A percentile compares a stretch with the other conserved stretches of the same genome.
Conservation (phyloP, 2,113 vertebrate species). For the Entosphenus tridentatus region DNA sequence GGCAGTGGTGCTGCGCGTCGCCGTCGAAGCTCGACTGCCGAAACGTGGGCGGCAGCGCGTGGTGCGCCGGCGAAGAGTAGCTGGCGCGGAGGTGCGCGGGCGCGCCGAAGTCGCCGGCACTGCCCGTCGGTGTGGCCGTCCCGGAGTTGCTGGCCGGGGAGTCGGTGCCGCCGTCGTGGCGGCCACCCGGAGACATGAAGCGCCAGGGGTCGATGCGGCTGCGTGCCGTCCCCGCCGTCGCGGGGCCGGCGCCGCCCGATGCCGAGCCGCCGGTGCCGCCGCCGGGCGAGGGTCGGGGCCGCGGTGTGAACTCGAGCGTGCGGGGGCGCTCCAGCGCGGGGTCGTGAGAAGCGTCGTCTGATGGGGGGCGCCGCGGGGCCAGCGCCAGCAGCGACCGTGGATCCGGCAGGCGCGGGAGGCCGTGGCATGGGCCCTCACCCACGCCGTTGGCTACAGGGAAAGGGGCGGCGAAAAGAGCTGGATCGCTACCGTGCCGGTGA, state of each 20-base stretch:
- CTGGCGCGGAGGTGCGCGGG: neutral
- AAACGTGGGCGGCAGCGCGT: neutral
- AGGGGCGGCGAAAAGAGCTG: neutral
- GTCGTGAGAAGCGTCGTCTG: conserved; percentile 27
- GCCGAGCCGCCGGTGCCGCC: conserved; percentile 9
- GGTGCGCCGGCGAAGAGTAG: neutral
- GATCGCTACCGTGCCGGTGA: too few relatives aligned
- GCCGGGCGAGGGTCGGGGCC: conserved; percentile 56
- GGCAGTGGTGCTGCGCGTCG: too few relatives aligned
- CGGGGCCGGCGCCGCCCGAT: conserved; percentile 17
- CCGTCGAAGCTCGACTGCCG: too few relatives aligned
- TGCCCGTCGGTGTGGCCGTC: conserved; percentile 68
- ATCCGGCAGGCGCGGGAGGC: conserved; percentile 67
- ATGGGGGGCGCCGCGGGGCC: conserved; percentile 47
- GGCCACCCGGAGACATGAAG: conserved; percentile 31
- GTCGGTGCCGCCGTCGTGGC: conserved; percentile 31
- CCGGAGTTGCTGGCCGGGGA: conserved; percentile 71
- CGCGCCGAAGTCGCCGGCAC: neutral
- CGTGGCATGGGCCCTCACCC: conserved; percentile 10
- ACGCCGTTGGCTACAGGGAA: neutral
- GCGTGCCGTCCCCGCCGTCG: conserved; percentile 54
- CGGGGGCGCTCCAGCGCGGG: conserved; percentile 63
- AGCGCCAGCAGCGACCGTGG: conserved; percentile 73
- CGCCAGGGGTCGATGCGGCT: conserved; percentile 48
- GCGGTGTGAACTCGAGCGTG: conserved; percentile 65